A percentile compares a stretch with the other conserved stretches of the same genome.
Evolutionary conservation across 2,888 invertebrate species (phyloP).

Genomic region (Apodemia zela): DNA sequence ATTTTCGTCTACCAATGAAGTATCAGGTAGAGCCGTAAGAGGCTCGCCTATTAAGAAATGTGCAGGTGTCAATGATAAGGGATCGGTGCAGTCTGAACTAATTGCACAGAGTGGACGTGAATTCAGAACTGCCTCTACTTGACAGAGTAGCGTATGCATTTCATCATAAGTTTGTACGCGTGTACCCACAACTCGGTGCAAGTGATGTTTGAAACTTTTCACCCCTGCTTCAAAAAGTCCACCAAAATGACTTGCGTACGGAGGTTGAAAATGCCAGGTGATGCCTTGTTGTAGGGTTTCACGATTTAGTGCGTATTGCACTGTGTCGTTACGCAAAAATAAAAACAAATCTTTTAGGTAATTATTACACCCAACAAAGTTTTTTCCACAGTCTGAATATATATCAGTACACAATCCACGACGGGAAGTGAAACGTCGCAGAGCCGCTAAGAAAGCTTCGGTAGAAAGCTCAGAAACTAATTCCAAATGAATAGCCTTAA

Average conservation of each 20-base stretch:
- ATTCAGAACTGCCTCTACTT: conserved; percentile 6
- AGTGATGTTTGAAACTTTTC: conserved; percentile 12
- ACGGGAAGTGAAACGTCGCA: background rate
- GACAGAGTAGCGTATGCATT: background rate
- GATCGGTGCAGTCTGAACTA: conserved; percentile 5
- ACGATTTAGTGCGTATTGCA: background rate
- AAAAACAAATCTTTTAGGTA: background rate
- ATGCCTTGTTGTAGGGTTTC: background rate
- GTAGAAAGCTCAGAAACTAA: background rate
- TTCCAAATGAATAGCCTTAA: background rate
- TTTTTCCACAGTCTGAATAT: background rate
- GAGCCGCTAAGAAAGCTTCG: background rate
- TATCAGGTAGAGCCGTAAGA: background rate
- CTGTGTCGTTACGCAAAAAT: background rate
- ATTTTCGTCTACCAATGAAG: background rate
- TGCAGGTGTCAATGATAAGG: background rate
- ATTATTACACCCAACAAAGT: background rate
- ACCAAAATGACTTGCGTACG: conserved; percentile 1
- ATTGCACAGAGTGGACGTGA: background rate
- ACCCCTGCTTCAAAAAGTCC: conserved; percentile 1
- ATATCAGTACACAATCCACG: background rate
- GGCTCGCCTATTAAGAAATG: conserved; percentile 3
- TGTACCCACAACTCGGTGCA: background rate
- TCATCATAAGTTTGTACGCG: background rate
- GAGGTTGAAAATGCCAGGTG: background rate